Evolutionary conservation across 2,113 vertebrate species (phyloP), one percentile per base, ranked within the genome.

Genomic region (Malurus alboscapulatus): DNA sequence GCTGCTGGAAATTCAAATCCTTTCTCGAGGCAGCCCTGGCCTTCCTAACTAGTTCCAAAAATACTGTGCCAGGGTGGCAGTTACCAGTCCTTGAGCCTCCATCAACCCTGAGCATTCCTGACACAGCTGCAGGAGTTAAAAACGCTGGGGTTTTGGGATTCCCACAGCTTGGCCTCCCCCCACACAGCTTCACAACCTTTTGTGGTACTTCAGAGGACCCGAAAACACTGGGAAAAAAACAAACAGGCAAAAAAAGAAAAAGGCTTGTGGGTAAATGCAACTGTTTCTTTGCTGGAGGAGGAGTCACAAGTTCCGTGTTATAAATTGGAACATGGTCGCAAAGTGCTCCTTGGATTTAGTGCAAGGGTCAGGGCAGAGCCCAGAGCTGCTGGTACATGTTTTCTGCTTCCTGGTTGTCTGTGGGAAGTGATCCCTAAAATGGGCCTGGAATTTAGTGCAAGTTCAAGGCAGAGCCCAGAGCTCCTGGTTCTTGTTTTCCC

Each of bases 1-100:
- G 86, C 91, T 95, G 94, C 84, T 96, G 95, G 95, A 91, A 96
- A 94, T 83, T 87, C 89, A 94, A 38, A 65, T 72, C 82, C 90
- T 87, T 79, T 93, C 94, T 95, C 81, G 87, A 93, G 81, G 63
- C 93, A 89, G 89, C 69, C 73, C 79, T 82, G 78, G 90, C 76
- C 93, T 95, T 65, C 80, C 78, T 80, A 86, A 86, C 57, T 86
- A 88, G 87, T 72, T 91, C 83, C 88, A 93, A 80, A 96, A 94
- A 93, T 88, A 69, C 32, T 4, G 1, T 78, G 83, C 78, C 71
- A 76, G 92, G 69, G 45, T 61, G 75, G 78, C 38, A 88, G 71
- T 63, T 48, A 69, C 47, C 51, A 15, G 32, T 73, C 87, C 76
- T 87, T 57, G 82, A 77, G 53, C 40, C 51, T 50, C 17, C 76